These are phyloP conservation scores for Agrilus cyanescens DNA, from an alignment of 2,888 invertebrate genomes.

Conservation along the genomic window DNA sequence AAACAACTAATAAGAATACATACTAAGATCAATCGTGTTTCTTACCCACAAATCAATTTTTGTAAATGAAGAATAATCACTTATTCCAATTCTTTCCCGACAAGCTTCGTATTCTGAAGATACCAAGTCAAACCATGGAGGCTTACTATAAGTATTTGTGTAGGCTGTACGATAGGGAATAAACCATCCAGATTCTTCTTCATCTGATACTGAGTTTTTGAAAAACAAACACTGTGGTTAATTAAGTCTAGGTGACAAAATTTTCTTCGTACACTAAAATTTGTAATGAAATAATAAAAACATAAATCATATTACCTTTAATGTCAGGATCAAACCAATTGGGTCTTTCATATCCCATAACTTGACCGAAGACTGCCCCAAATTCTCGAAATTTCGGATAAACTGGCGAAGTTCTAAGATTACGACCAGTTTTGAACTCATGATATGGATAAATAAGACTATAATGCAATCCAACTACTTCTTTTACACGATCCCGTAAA, in stretches of 20 bases:
- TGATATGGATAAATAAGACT: conserved; percentile 71
- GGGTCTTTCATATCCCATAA: conserved; percentile 96
- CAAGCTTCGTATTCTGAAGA: conserved; percentile 87
- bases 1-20: not conserved
- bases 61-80: conserved; percentile 95
- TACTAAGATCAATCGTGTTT: not conserved
- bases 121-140: conserved; percentile 85
- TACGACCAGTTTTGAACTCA: conserved; percentile 80
- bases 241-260: conserved; percentile 1
- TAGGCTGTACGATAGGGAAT: conserved; percentile 56
- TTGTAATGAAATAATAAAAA: not conserved
- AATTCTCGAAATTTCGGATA: conserved; percentile 82
- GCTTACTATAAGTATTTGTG: conserved; percentile 81
- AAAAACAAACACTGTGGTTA: not conserved
- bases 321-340: conserved; percentile 68
- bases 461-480: conserved; percentile 85
- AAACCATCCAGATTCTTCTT: conserved; percentile 35
- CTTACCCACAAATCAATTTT: conserved; percentile 87
- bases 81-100: conserved; percentile 80
- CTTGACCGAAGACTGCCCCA: conserved; percentile 92
- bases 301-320: conserved; percentile 30
- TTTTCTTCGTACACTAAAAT: not conserved
- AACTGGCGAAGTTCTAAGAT: conserved; percentile 87
- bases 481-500: conserved; percentile 78
- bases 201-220: conserved; percentile 16